Conservation (phyloP, 2,797 vertebrate species). For the Urocyon cinereoargenteus region DNA sequence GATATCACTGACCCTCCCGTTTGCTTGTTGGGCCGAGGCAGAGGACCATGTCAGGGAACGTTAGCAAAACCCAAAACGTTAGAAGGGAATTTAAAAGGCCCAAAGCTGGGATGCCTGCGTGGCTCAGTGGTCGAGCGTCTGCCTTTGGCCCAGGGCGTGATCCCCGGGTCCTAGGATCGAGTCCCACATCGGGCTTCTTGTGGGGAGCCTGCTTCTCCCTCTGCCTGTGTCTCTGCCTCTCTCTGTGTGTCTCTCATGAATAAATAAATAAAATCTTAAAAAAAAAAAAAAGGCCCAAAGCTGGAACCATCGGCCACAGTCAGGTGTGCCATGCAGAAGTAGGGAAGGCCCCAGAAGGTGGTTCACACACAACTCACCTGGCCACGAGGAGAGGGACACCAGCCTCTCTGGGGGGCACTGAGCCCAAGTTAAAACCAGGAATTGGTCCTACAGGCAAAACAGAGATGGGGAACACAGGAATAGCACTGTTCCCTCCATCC, state of each 20-base stretch:
- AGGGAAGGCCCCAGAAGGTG: background rate
- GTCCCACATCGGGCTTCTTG: no score
- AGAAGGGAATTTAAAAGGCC: background rate
- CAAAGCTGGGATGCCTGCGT: background rate
- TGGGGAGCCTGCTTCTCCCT: no score
- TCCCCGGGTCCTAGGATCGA: no score
- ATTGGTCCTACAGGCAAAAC: background rate
- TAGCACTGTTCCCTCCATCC: accelerated
- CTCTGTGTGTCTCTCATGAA: no score
- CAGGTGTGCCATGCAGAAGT: background rate
- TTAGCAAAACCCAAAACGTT: background rate
- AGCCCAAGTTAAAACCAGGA: background rate
- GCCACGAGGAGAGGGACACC: background rate
- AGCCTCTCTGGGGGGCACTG: background rate
- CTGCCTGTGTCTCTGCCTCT: no score
- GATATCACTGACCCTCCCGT: background rate
- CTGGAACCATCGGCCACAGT: background rate
- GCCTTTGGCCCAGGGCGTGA: no score
- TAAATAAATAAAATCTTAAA: no score
- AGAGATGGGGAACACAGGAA: background rate
- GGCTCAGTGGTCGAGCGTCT: no score
- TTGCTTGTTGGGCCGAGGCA: background rate
- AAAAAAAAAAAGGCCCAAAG: background rate
- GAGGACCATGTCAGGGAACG: background rate
- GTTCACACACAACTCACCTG: background rate